Base-by-base conservation (phyloP, 1,140 invertebrate genomes). In the Achroia grisella region DNA sequence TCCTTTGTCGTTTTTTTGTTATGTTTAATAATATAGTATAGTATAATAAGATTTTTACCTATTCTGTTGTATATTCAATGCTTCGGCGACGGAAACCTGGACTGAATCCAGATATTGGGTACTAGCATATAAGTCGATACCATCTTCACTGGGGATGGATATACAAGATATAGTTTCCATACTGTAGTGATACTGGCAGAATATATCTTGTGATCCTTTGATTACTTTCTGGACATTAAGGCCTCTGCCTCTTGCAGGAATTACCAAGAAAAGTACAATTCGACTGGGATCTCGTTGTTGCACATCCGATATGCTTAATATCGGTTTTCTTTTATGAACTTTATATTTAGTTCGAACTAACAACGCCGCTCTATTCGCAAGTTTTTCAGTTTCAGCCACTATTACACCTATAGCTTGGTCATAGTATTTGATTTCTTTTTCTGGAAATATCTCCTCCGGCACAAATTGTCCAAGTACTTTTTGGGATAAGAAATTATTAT, bases 321-420 rank as follows among this genome's bases (percentile, higher is more conserved):
- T 65, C 10, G 69, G 62, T 34, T 56, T 51, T 11, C 36, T 48
- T 13, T 56, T 52, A 1, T 81, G 48, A n/a, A 57, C 77, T 63
- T 64, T 60, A 36, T 94, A 93, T 23, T 87, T 88, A 17, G 94
- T 78, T 62, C 90, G 87, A 91, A 95, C 91, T 44, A 90, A 75
- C 42, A 89, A 86, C 0, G 90, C 88, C 2, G 92, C 93, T 35
- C 89, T 81, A 10, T 91, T 86, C 0, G 93, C 93, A 17, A 89
- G 58, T 33, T 86, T 78, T 42, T 91, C 86, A 37, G 86, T 90
- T 39, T 89, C 77, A 0, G 93, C 94, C 0, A 93, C 89, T 2
- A 96, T 86, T 0, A 96, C 67, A 0, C 93, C 95, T 10, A 94
- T 70, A 0, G 93, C 88, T 74, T 95, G 93, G 6, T 92, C 91